Conservation (phyloP, 2,888 invertebrate genomes). For the Slavum lentiscoides region DNA sequence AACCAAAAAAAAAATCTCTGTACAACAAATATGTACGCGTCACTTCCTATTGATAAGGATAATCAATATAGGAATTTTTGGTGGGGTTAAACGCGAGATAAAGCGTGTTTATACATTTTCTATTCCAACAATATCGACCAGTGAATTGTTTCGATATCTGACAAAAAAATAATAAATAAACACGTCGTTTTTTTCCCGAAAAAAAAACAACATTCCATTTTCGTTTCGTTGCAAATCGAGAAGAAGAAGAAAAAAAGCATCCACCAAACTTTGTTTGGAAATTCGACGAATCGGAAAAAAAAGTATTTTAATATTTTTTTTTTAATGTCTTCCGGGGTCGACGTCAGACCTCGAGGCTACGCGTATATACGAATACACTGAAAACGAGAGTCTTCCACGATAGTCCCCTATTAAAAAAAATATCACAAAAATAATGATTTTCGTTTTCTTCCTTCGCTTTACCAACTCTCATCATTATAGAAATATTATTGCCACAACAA, state of each 20-base stretch:
- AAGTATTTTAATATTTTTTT: constrained; percentile 3
- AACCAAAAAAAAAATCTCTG: constrained; percentile 2
- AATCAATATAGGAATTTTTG: neutral
- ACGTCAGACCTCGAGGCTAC: constrained; percentile 13
- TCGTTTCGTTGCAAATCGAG: neutral
- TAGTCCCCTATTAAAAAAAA: constrained; percentile 6
- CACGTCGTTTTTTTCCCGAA: neutral
- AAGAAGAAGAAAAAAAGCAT: neutral
- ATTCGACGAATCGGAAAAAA: neutral
- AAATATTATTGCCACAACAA: constrained; percentile 18
- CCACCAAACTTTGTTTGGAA: neutral
- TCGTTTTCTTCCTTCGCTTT: neutral
- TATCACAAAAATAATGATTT: constrained; percentile 33
- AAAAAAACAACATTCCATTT: neutral
- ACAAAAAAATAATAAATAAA: neutral
- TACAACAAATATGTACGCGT: constrained; percentile 5
- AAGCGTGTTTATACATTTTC: neutral
- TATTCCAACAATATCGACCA: neutral
- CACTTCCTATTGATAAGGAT: constrained; percentile 18
- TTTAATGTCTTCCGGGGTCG: neutral
- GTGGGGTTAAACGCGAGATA: neutral
- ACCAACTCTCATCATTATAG: neutral
- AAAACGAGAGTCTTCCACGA: neutral
- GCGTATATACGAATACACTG: neutral
- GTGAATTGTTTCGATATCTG: neutral